Evolutionary conservation across 1,140 invertebrate species (phyloP).

Genomic region (Lerema accius): DNA sequence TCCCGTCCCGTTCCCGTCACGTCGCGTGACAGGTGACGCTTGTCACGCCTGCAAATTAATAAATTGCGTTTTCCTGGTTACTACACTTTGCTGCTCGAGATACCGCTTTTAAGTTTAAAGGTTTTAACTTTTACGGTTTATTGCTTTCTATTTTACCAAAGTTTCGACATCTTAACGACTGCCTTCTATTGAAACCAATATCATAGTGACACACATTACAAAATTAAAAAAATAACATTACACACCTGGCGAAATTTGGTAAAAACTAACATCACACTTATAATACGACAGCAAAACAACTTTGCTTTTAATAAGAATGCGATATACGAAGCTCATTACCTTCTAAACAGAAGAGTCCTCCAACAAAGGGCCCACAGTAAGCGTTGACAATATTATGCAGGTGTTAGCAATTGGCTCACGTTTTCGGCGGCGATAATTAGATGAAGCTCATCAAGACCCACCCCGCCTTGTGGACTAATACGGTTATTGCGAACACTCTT

Average conservation of each 20-base stretch:
- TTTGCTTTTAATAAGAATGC: too few species aligned
- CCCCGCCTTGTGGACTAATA: conserved; percentile 26
- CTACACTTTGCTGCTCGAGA: conserved; percentile 36
- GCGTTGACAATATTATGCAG: conserved; percentile 45
- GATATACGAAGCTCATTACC: too few species aligned
- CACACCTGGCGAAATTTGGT: too few species aligned
- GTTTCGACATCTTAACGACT: too few species aligned
- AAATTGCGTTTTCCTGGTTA: conserved; percentile 49
- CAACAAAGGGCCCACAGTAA: conserved; percentile 11
- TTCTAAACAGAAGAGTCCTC: too few species aligned
- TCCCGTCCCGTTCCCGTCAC: conserved; percentile 45
- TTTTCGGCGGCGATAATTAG: conserved; percentile 49
- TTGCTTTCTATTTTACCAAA: too few species aligned
- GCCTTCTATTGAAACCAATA: too few species aligned
- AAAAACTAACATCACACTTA: too few species aligned
- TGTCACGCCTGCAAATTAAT: conserved; percentile 63
- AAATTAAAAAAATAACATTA: too few species aligned
- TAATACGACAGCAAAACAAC: too few species aligned
- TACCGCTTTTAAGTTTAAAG: conserved; percentile 12
- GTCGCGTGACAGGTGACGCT: conserved; percentile 68
- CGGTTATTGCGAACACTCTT: conserved; percentile 34
- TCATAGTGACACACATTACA: too few species aligned
- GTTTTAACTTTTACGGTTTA: conserved; percentile 3
- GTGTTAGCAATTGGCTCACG: conserved; percentile 56
- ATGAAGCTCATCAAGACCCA: conserved; percentile 49